Base-by-base conservation (phyloP, 2,113 vertebrate species). In the Suricata suricatta region DNA sequence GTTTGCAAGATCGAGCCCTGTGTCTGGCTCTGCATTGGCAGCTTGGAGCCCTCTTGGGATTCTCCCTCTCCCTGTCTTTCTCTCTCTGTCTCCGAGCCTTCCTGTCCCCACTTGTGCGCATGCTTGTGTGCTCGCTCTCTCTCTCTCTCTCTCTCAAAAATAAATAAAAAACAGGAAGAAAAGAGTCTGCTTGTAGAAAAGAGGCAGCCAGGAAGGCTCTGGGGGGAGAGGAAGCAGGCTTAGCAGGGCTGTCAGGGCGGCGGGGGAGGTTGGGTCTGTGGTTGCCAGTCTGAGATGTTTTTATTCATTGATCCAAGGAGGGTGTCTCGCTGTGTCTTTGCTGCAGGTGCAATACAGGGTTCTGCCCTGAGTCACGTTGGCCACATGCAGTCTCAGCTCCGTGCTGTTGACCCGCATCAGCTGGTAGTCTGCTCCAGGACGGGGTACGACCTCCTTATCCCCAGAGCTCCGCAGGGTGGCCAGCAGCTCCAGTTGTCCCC, bases 281-380 rank as follows among this genome's bases (percentile, higher is more conserved):
- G 31, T 6, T 50, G 76, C 83, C 25, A 52, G 8, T 17, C 68
- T 23, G 23, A 47, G 15, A 0, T 63, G 89, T 97, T 97, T 97
- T 95, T 93, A 82, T 47, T 95, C 86, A 60, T 6, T n/a, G 0
- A 14, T 5, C 23, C 15, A 11, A n/a, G 83, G 52, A 44, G 47
- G 4, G 0, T 64, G 29, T 90, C 50, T 85, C 96, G 74, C 93
- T 92, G 93, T 98, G 97, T 88, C 93, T 93, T 31, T 27, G 38
- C 97, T 98, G 94, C 97, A 97, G 91, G 94, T 79, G 69, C 97
- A 98, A 33, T 44, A 95, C 16, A 97, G 41, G 1, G 50, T 90
- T 76, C 96, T 96, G 50, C 84, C 21, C 72, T 93, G 64, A 14
- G 94, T 97, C 79, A 96, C 38, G 0, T 95, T 96, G 50, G 95